These are phyloP conservation scores for Melanotaenia maccullochi DNA, from an alignment of 2,797 vertebrate genomes.

Conservation along the genomic window DNA sequence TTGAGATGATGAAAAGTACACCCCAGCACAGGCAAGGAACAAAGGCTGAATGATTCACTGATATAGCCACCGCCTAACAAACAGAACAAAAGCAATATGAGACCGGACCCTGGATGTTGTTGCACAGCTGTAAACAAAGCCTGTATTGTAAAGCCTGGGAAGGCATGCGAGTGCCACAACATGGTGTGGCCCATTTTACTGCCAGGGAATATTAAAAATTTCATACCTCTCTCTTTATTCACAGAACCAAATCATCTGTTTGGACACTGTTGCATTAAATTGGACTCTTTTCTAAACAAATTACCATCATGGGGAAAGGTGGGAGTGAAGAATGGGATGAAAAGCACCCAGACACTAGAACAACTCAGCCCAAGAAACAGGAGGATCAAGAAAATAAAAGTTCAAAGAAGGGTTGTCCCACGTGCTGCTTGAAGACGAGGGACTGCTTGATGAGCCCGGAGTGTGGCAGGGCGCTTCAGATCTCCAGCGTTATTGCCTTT, in stretches of 20 bases:
- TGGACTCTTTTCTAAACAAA: not conserved
- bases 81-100: constrained; percentile 13
- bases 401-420: constrained; percentile 52
- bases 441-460: constrained; percentile 78
- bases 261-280: not conserved
- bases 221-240: constrained; percentile 1
- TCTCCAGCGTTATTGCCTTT: constrained; percentile 66
- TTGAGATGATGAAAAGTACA: not conserved
- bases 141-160: constrained; percentile 13
- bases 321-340: constrained; percentile 63
- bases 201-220: constrained; percentile 7
- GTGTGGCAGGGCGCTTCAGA: constrained; percentile 73
- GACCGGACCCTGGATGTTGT: not conserved
- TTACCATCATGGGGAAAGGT: constrained; percentile 60
- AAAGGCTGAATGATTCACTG: not conserved
- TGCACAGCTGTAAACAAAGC: constrained; percentile 27
- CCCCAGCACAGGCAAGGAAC: not conserved
- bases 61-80: not conserved
- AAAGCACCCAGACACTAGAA: constrained; percentile 26
- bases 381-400: not conserved
- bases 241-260: constrained; percentile 30
- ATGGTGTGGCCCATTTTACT: not conserved
- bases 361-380: constrained; percentile 56
- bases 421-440: constrained; percentile 67
- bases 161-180: not conserved